Percentiles rank a stretch among this genome's conserved stretches.
phyloP scores from a whole-genome alignment of 2,888 invertebrate species.

The Chrysodeixis includens region DNA sequence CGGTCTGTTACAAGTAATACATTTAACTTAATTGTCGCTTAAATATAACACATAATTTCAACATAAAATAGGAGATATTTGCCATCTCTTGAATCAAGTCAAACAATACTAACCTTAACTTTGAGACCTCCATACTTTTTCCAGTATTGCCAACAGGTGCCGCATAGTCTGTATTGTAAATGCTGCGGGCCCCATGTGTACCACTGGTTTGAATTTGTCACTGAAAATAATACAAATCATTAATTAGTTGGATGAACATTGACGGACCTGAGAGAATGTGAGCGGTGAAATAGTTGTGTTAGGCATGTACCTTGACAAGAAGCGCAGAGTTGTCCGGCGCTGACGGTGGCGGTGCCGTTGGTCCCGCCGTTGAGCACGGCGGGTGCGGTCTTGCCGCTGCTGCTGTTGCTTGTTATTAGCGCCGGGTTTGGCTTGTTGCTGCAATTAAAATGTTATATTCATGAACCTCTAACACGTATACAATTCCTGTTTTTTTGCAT shows the following conservation, averaged over 20 bases:
- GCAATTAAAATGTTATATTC: constrained; percentile 67
- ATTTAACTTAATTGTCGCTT: not conserved
- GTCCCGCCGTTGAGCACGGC: constrained; percentile 94
- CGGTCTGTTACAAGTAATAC: constrained; percentile 69
- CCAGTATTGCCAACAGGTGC: constrained; percentile 99
- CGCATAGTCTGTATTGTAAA: constrained; percentile 97
- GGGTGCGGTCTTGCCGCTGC: constrained; percentile 79
- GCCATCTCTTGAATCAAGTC: not conserved
- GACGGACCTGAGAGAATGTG: too few relatives aligned
- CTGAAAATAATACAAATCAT: constrained; percentile 75
- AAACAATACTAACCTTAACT: constrained; percentile 74
- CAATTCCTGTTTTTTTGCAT: not conserved
- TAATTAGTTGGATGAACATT: too few relatives aligned
- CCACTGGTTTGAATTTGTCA: constrained; percentile 96
- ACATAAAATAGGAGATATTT: too few relatives aligned
- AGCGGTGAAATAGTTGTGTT: too few relatives aligned
- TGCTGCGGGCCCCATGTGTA: constrained; percentile 98
- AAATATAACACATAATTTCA: constrained; percentile 7
- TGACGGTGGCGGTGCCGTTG: constrained; percentile 91
- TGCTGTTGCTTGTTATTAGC: constrained; percentile 91
- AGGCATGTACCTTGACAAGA: constrained; percentile 85
- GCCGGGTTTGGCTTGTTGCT: constrained; percentile 97
- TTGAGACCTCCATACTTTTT: constrained; percentile 99
- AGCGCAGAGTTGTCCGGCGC: constrained; percentile 83
- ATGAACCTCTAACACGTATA: constrained; percentile 6